Base-by-base conservation (phyloP, 2,888 invertebrate species). In the Hydropsyche betteni region DNA sequence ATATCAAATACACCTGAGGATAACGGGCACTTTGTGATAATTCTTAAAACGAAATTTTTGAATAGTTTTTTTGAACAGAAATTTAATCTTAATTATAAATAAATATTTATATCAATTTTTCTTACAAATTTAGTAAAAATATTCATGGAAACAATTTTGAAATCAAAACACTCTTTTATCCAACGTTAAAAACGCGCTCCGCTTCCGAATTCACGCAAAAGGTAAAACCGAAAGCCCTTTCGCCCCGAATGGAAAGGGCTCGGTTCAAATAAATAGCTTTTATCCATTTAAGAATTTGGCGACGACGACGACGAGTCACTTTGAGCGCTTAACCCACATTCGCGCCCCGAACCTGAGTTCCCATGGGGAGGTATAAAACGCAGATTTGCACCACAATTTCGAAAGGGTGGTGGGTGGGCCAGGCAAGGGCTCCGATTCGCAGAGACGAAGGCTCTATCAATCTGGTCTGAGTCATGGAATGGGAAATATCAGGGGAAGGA, bases 351-450 rank as follows among this genome's bases (percentile, higher is more conserved):
- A 75, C 77, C 77, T 77, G 77, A 38, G 24, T 44, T 44, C 74
- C 24, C 68, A 51, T 5, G 16, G 68, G 34, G 69, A 38, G 74
- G 74, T 75, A 78, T 78, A 78, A 78, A 78, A 78, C 78, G 77
- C 78, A 78, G 78, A 77, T 78, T 78, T 77, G 76, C 68, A 73
- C 44, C 71, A 77, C 74, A 73, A 77, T 77, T 75, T 69, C 44
- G 6, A 44, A 44, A 44, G 10, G 44, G 44, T 24, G 24, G 24
- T 2, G 24, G 24, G 24, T 24, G 24, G 24, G 24, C 24, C 24
- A 24, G 58, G 16, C 16, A 16, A 24, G 58, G 58, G 34, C 64
- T 36, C 24, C 64, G 34, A 61, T 61, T 61, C 16, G 61, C 10
- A 16, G 33, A 33, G 61, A 33, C 10, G 33, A 76, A 71, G 79